Base-by-base conservation (phyloP, 2,113 vertebrate species). In the Sylvia atricapilla region DNA sequence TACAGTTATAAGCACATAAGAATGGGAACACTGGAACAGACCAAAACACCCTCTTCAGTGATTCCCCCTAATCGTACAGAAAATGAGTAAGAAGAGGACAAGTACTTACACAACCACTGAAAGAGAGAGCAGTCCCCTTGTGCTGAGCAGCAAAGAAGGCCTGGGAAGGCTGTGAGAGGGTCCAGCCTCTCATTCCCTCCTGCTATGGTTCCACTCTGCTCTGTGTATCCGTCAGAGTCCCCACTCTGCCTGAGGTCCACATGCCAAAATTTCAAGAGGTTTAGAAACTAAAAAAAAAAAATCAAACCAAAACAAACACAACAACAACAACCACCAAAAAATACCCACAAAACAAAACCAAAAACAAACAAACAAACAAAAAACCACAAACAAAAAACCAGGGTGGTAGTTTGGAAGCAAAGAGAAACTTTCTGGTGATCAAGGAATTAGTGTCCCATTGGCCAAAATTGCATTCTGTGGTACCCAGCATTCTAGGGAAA, bases 131-230 rank as follows among this genome's bases (percentile, higher is more conserved):
- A 59, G 11, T 27, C n/a, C 22, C 44, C 41, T 50, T 30, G 21
- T 39, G 24, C 68, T 63, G 41, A 47, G 70, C 18, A 63, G 9
- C 30, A 68, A 3, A 10, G 28, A 60, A 62, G 16, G 60, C 3
- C 30, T 87, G 46, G 13, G 47, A 70, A 59, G 18, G 24, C 49
- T 69, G 13, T 2, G 2, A 77, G 37, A 88, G 18, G 9, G 9
- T 66, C 31, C 47, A 87, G 47, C 35, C 52, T 79, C 60, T 50
- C 5, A 1, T 43, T 30, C 20, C 18, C 22, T 67, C 46, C 25
- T 0, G 1, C 72, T 56, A 4, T 0, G 0, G 19, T 63, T 35
- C 5, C 49, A n/a, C 22, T 25, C 37, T 70, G 31, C 46, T 69
- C 60, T 37, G 73, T 19, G 12, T 62, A 15, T 49, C 80, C 11